phyloP scores from a whole-genome alignment of 2,888 invertebrate species.

The Pristionchus mayeri region DNA sequence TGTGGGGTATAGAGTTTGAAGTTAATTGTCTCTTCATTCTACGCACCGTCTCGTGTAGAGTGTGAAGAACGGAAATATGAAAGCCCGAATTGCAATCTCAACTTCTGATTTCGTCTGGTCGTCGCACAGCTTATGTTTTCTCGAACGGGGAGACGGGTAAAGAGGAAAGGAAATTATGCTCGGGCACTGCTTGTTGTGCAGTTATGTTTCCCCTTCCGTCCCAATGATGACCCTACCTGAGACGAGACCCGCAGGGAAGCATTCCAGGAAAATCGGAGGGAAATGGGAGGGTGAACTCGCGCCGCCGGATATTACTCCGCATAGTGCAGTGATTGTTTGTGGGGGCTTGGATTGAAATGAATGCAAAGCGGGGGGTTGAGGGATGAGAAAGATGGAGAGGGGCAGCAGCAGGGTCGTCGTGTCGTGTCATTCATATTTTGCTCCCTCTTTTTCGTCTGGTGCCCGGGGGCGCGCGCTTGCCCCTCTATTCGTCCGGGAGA shows the following conservation, averaged over 20 bases:
- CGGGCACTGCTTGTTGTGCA: conserved; percentile 1
- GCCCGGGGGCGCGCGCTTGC: too few relatives aligned
- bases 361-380: background rate
- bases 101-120: too few relatives aligned
- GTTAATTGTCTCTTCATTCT: too few relatives aligned
- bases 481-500: background rate
- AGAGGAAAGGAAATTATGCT: conserved; percentile 10
- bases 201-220: conserved; percentile 34
- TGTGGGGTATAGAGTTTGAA: background rate
- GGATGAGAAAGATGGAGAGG: conserved; percentile 4
- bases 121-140: conserved; percentile 1
- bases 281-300: background rate
- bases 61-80: background rate
- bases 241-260: background rate
- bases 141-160: background rate
- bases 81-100: background rate
- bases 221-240: background rate
- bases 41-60: background rate
- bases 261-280: background rate
- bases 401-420: too few relatives aligned
- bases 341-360: background rate
- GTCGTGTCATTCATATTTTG: conserved; percentile 41
- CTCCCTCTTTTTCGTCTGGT: background rate
- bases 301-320: background rate
- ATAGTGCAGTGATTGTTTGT: background rate